Base-by-base conservation (phyloP, 1,140 invertebrate genomes). In the Calephelis virginiensis region DNA sequence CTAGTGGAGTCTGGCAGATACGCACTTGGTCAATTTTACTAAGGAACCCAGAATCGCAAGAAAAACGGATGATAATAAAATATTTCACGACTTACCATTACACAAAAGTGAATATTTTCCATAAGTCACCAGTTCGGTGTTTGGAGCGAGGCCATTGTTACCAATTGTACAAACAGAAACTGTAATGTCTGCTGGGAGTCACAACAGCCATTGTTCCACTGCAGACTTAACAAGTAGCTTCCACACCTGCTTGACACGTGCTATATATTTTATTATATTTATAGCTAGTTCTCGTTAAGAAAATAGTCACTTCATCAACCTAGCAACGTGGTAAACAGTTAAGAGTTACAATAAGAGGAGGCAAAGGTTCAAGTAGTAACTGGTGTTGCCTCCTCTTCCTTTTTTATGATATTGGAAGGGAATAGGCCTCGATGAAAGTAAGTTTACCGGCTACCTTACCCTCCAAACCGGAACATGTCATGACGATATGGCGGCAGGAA, bases 171-270 rank as follows among this genome's bases (percentile, higher is more conserved):
- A 78, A 83, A 80, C 76, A 81, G 73, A 69, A 74, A 73, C 71
- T 64, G 69, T 71, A 64, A 64, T 62, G 71, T 64, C 69, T 80
- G 72, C 72, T 62, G 53, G 70, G 73, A 84, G 85, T 84, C 85
- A 85, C 83, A 87, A 87, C 80, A 87, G 66, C 63, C 68, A 86
- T 88, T 88, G 85, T 88, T 81, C 76, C 50, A 64, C 64, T 17
- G 71, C 72, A 85, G 81, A 76, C 85, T 73, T 76, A 85, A 88
- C 82, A 85, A 64, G n/a, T 40, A 17, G 11, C 69, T 69, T 45
- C 49, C 63, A 82, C 83, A 82, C 81, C 81, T 83, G 82, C 75
- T 62, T 43, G 67, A 66, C 80, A 78, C 77, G 78, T 81, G 78
- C 74, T 71, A 60, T 17, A 7, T 62, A 43, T 7, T 43, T 43